A percentile compares a stretch with the other conserved stretches of the same genome.
Conservation (phyloP, 2,113 vertebrate species). For the Heteronetta atricapilla region DNA sequence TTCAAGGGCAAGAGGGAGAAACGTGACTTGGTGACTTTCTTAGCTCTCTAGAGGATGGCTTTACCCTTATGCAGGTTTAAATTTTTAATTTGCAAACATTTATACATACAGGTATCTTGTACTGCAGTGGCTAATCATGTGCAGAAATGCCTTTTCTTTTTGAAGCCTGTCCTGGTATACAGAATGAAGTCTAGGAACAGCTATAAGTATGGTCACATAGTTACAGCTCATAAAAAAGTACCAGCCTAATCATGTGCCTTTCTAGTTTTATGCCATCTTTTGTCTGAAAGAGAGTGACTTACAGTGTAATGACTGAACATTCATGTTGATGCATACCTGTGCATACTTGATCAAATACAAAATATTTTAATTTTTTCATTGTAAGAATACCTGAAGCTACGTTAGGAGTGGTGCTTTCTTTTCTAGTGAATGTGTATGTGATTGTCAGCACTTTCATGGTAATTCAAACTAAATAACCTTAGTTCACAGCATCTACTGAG, state of each 20-base stretch:
- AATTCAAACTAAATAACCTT: not conserved
- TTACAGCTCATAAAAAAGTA: too few relatives aligned
- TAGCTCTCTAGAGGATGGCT: not conserved
- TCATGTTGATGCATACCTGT: not conserved
- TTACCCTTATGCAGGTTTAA: not conserved
- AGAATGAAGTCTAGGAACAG: not conserved
- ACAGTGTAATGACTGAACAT: not conserved
- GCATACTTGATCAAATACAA: not conserved
- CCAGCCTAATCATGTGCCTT: not conserved
- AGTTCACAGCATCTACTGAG: accelerated
- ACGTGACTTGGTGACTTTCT: not conserved
- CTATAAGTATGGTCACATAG: not conserved
- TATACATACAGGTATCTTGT: not conserved
- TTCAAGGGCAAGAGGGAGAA: not conserved
- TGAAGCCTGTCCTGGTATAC: not conserved
- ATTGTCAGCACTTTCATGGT: not conserved
- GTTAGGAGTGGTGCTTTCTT: not conserved
- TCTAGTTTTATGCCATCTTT: not conserved
- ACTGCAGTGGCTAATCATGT: not conserved
- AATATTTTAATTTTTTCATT: not conserved
- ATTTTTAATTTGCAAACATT: not conserved
- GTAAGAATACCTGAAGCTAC: not conserved
- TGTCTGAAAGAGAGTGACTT: not conserved
- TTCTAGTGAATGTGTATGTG: not conserved
- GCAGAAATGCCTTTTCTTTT: not conserved